These are phyloP conservation scores for Polydesmus complanatus DNA, from an alignment of 2,888 invertebrate genomes.

Conservation along the genomic window DNA sequence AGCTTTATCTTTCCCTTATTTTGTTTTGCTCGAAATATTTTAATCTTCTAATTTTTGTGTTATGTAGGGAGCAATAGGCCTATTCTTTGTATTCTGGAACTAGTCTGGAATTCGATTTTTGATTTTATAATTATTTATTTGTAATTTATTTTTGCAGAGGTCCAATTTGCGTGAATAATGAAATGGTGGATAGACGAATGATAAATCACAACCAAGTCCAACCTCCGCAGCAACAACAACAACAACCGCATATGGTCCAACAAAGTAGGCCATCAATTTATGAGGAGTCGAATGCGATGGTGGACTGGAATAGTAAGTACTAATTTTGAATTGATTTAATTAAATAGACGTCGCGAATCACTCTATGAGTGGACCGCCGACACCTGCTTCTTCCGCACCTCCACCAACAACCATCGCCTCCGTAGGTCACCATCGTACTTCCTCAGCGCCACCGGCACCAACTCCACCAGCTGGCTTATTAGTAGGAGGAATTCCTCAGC, in stretches of 20 bases:
- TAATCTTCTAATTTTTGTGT: no score
- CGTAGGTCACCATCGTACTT: slow-evolving; percentile 43
- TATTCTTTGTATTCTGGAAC: no score
- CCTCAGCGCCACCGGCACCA: slow-evolving; percentile 39
- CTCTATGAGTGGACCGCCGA: slow-evolving; percentile 25
- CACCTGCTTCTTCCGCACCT: slow-evolving; percentile 33
- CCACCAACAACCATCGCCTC: slow-evolving; percentile 35
- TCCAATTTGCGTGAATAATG: not conserved
- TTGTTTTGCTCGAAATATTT: no score
- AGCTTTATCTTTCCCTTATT: no score
- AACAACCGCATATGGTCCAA: not conserved
- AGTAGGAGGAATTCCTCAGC: slow-evolving; percentile 38
- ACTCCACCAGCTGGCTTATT: slow-evolving; percentile 19
- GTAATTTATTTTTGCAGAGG: no score
- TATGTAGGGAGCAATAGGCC: no score
- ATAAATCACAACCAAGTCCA: not conserved
- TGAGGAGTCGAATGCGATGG: no score
- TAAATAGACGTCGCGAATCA: slow-evolving; percentile 14
- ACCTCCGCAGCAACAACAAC: not conserved
- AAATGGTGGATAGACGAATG: not conserved
- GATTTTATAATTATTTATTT: no score
- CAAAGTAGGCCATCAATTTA: no score
- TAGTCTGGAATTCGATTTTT: no score
- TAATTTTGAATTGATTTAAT: slow-evolving; percentile 3
- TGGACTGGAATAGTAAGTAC: not conserved